Evolutionary conservation across 2,797 vertebrate species (phyloP).

Genomic region (Arremon aurantiirostris): DNA sequence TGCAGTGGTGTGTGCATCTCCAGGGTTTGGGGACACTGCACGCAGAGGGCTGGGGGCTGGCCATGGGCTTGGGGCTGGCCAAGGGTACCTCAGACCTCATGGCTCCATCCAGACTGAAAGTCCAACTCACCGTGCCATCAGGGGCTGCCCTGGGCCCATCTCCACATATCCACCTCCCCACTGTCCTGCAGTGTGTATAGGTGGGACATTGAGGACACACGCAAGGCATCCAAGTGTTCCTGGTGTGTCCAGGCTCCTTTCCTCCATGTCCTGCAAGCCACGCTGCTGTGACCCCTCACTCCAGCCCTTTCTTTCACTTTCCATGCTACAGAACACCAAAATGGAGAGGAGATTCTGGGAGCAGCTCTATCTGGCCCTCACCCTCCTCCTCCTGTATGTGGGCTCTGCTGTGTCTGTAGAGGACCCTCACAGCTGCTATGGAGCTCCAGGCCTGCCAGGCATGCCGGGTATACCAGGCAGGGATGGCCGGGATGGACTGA

Average conservation of each 20-base stretch:
- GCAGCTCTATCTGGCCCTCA: background rate
- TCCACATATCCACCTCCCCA: background rate
- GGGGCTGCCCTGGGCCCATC: background rate
- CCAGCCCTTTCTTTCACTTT: background rate
- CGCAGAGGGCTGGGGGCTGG: background rate
- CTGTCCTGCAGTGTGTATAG: background rate
- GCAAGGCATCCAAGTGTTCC: background rate
- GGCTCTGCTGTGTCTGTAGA: background rate
- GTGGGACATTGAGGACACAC: background rate
- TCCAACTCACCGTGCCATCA: background rate
- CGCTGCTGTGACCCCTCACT: background rate
- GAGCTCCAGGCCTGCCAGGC: constrained; percentile 80
- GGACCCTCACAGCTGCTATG: constrained; percentile 32
- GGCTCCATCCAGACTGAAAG: background rate
- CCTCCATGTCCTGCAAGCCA: background rate
- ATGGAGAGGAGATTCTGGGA: constrained; percentile 11
- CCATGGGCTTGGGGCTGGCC: background rate
- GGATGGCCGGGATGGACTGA: constrained; percentile 81
- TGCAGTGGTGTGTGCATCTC: background rate
- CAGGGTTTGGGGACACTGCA: background rate
- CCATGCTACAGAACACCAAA: background rate
- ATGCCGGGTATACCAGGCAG: constrained; percentile 70
- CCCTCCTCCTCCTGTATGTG: constrained; percentile 46
- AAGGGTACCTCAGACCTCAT: background rate
- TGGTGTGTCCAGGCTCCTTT: background rate